Percentiles rank a stretch among this genome's conserved stretches.
Evolutionary conservation across 2,797 vertebrate species (phyloP).

Genomic region (Onychomys leucogaster): DNA sequence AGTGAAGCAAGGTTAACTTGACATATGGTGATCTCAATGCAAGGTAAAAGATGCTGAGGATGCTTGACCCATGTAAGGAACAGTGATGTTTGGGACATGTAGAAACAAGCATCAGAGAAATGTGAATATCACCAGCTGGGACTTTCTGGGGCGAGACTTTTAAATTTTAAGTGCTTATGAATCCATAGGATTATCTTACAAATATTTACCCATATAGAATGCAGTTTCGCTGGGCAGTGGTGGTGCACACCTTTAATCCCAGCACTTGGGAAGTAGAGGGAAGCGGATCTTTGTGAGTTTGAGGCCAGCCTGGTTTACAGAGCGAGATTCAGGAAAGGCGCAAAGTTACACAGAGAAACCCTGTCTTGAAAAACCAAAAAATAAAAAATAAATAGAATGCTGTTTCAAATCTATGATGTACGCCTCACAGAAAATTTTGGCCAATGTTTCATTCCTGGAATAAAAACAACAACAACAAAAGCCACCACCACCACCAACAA

Average conservation of each 20-base stretch:
- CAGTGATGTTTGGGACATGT: not conserved
- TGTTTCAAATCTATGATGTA: conserved; percentile 25
- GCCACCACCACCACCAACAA: not conserved
- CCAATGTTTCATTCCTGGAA: conserved; percentile 25
- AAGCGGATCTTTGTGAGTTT: too few relatives aligned
- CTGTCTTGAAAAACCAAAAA: too few relatives aligned
- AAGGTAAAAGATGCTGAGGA: not conserved
- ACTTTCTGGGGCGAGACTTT: not conserved
- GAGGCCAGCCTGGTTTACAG: too few relatives aligned
- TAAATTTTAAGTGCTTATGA: conserved; percentile 3
- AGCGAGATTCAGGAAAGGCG: too few relatives aligned
- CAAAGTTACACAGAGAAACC: too few relatives aligned
- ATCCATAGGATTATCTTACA: not conserved
- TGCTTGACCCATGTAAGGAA: not conserved
- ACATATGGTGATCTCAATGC: rapidly evolving
- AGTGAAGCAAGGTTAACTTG: conserved; percentile 27
- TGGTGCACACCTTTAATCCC: too few relatives aligned
- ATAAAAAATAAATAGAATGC: too few relatives aligned
- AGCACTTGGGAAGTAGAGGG: too few relatives aligned
- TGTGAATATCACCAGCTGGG: not conserved
- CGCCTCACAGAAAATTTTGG: not conserved
- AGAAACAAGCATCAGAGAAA: not conserved
- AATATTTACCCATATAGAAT: conserved; percentile 56
- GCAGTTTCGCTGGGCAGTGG: too few relatives aligned
- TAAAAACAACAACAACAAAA: not conserved